Evolutionary conservation across 2,797 vertebrate genomes (phyloP), one percentile per base, ranked within the genome.

Genomic region (Gobio occitaniae): DNA sequence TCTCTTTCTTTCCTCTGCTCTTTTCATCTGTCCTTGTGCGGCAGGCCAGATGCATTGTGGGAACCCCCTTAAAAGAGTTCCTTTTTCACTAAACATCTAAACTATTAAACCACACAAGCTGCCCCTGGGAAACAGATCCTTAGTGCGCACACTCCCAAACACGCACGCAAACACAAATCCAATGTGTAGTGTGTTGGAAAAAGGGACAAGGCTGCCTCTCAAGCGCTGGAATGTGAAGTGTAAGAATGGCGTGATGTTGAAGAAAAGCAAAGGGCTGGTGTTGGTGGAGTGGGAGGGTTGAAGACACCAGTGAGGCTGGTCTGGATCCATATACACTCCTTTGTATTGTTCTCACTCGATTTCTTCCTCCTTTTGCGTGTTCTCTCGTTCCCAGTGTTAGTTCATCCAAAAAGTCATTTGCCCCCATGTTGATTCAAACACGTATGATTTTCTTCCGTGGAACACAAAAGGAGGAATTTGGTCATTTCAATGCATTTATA

Each of bases 301-400:
- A 84, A 81, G 75, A 81, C 78, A 81, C 69, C 48, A 32, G 11
- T 68, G 70, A 81, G 75, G 63, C 47, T 81, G 59, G 44, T 81
- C 47, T 68, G 21, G 15, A 81, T 76, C 36, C 63, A 74, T 69
- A 52, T 56, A 81, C 71, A 86, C 78, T 66, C 72, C 44, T 74
- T 80, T 80, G 29, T 48, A 59, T 69, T 84, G n/a, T 69, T 84
- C 86, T 82, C 13, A 4, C 83, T 78, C 25, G 7, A 61, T 69
- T 70, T 25, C 44, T 17, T 13, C 80, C 77, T 44, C 63, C 65
- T 75, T 86, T 32, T 54, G 59, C 66, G 44, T 68, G 44, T 77
- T 76, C 15, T 50, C n/a, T 74, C 38, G 38, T 63, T 74, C 13
- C 21, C 66, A 59, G 50, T n/a, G 1, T 75, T 66, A 19, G 36